These are phyloP conservation scores for Drosophila picticornis DNA, from an alignment of 2,888 invertebrate species.

Conservation along the genomic window DNA sequence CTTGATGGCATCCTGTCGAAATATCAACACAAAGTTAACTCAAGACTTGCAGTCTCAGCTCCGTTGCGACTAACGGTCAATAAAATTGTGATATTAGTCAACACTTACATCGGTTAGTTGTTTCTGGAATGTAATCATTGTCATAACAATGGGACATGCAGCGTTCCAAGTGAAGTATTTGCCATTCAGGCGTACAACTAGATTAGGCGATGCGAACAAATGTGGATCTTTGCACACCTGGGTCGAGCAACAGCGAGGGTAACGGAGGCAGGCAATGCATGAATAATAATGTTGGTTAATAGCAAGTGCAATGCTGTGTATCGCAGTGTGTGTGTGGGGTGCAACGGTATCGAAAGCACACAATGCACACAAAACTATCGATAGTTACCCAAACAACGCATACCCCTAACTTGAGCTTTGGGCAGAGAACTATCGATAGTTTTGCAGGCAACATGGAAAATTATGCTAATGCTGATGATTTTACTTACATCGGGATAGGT, in stretches of 20 bases:
- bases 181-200: constrained; percentile 94
- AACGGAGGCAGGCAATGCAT: constrained; percentile 32
- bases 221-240: constrained; percentile 89
- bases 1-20: constrained; percentile 82
- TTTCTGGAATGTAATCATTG: constrained; percentile 93
- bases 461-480: not conserved
- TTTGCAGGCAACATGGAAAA: not conserved
- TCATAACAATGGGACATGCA: constrained; percentile 95
- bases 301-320: constrained; percentile 32
- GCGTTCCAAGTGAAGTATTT: constrained; percentile 96
- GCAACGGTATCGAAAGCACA: constrained; percentile 32
- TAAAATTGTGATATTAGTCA: not conserved
- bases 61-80: not conserved
- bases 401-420: not conserved
- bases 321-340: constrained; percentile 23
- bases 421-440: constrained; percentile 24
- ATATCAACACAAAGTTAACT: constrained; percentile 11
- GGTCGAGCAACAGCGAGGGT: constrained; percentile 12
- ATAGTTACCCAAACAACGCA: not conserved
- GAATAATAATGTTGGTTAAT: constrained; percentile 24
- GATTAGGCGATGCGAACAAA: constrained; percentile 91
- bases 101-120: constrained; percentile 90
- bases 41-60: not conserved
- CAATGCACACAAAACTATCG: constrained; percentile 29
- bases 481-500: constrained; percentile 86